These are phyloP conservation scores for Rhyacichthys aspro DNA, from an alignment of 2,797 vertebrate genomes.

Conservation along the genomic window DNA sequence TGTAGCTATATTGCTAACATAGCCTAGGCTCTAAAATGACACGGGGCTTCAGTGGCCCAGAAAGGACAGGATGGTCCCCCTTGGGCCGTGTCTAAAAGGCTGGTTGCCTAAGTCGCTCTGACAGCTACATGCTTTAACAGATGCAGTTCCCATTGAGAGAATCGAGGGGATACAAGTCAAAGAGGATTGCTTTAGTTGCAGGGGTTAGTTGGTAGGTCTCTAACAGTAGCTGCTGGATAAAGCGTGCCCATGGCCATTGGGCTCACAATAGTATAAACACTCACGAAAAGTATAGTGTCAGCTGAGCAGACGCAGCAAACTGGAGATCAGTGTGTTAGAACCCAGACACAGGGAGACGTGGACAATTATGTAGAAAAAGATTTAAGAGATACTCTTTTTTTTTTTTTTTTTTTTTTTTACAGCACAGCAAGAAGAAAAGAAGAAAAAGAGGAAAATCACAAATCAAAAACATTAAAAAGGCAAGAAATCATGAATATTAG, in stretches of 20 bases:
- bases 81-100: conserved; percentile 64
- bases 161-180: conserved; percentile 59
- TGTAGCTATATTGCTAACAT: conserved; percentile 33
- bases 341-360: conserved; percentile 5
- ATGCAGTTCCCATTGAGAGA: conserved; percentile 63
- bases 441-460: no score
- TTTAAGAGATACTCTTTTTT: no score
- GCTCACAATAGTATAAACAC: conserved; percentile 32
- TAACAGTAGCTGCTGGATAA: conserved; percentile 44
- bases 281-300: conserved; percentile 10
- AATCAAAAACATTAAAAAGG: no score
- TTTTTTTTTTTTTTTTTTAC: no score
- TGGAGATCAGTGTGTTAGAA: conserved; percentile 20
- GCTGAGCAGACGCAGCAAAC: conserved; percentile 1
- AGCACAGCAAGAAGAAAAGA: no score
- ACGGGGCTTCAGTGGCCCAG: conserved; percentile 72
- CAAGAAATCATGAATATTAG: no score
- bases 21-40: conserved; percentile 61
- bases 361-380: background rate
- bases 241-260: conserved; percentile 37
- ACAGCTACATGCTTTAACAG: conserved; percentile 78
- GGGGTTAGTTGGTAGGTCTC: conserved; percentile 19
- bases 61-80: conserved; percentile 75
- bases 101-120: conserved; percentile 73
- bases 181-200: conserved; percentile 31